Evolutionary conservation across 2,888 invertebrate species (phyloP).

Genomic region (Schizaphis graminum): DNA sequence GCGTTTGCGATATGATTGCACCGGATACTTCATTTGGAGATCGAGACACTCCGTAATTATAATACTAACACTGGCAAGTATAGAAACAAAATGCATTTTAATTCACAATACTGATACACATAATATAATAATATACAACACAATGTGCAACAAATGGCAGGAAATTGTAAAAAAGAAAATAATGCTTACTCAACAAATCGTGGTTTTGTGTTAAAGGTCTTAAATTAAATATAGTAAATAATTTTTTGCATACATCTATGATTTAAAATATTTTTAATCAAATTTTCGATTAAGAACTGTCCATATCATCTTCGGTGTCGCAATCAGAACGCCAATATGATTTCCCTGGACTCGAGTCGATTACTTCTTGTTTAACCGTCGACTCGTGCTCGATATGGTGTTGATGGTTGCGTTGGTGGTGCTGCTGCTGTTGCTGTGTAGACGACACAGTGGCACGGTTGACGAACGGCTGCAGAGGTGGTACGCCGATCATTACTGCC

Average conservation of each 20-base stretch:
- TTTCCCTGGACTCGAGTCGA: not conserved
- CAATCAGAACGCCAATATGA: not conserved
- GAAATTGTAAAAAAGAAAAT: not conserved
- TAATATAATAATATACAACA: not conserved
- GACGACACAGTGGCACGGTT: not conserved
- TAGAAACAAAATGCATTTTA: not conserved
- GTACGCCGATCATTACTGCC: not conserved
- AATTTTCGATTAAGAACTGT: not conserved
- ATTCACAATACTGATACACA: not conserved
- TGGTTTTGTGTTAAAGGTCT: not conserved
- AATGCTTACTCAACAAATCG: not conserved
- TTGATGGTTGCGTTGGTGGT: not conserved
- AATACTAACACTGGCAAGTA: not conserved
- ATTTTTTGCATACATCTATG: not conserved
- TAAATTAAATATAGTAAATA: not conserved
- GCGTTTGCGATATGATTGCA: not conserved
- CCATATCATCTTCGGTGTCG: not conserved
- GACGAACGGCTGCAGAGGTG: not conserved
- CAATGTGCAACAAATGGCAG: not conserved
- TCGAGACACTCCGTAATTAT: not conserved
- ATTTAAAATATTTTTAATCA: not conserved
- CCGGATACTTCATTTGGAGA: not conserved
- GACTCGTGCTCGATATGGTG: not conserved
- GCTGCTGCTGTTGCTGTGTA: not conserved
- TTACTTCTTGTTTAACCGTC: constrained; percentile 5